Evolutionary conservation across 2,113 vertebrate genomes (phyloP), one percentile per base, ranked within the genome.

Genomic region (Poicephalus meyeri): DNA sequence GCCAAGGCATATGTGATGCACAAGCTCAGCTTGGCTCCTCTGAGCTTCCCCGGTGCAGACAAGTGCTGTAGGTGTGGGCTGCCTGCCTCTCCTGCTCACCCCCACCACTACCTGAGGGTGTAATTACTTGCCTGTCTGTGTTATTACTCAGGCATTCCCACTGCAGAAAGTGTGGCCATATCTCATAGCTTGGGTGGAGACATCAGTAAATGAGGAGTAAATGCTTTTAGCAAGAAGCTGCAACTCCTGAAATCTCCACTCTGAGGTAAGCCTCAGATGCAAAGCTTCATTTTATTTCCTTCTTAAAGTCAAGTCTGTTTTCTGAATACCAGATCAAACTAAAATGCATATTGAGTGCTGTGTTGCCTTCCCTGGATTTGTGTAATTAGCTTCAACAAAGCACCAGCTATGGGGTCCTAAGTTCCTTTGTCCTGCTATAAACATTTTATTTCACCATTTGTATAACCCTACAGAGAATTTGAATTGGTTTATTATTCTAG

Each of bases 101-200:
- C 25, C 10, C 35, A 14, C 13, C 19, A 3, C 28, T 14, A 29
- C 35, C 47, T 9, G 9, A 23, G 31, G 20, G 21, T 15, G 19
- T 58, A 58, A 24, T 58, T 58, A 13, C 8, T 47, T 71, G 29
- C 15, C 37, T 79, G 28, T 15, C 49, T 16, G 4, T 26, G 41
- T 50, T n/a, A 37, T 17, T 35, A 19, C 42, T 28, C 55, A 10
- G 56, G 21, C n/a, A 91, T 7, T 42, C 61, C 41, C 11, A 20
- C n/a, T 25, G n/a, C 1, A 3, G 49, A 44, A 65, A 52, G 17
- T 0, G 0, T 19, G 11, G 29, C 12, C 21, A 19, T 13, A 17
- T 46, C 44, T 29, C 50, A 56, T 23, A 56, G 10, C 29, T 3
- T 3, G 25, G 29, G 26, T 55, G 33, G 80, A 80, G 63, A 28